Evolutionary conservation across 2,888 invertebrate genomes (phyloP), one percentile per base, ranked within the genome.

Genomic region (Autographa pulchrina): DNA sequence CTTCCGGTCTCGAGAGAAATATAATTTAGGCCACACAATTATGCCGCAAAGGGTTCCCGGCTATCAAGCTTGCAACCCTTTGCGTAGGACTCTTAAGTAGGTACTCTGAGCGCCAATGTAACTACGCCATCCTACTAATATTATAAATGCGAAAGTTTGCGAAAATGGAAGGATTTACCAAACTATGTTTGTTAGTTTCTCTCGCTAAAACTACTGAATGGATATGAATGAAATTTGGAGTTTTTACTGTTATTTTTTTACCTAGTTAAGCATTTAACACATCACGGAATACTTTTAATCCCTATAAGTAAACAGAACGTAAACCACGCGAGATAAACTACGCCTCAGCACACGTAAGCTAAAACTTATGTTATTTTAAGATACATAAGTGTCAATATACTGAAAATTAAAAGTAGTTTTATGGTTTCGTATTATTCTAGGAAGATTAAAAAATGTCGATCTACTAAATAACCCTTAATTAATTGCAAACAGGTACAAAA

Each of bases 11-110:
- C 48, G 48, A n/a, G 48, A 48, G 48, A n/a, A 16, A 48, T 48
- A n/a, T 48, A 48, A 48, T 48, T n/a, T n/a, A 48, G 48, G 48
- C n/a, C 48, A 7, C 48, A 48, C n/a, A 48, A 48, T 43, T 43
- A 48, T 48, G 7, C 48, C 48, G 48, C 48, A 48, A 48, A n/a
- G 43, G 48, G 48, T 48, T 48, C n/a, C n/a, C 48, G 48, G 48
- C 48, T n/a, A 48, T 48, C 48, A 48, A 48, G 48, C 48, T n/a
- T 48, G 48, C 48, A 48, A n/a, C 48, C 48, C 48, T n/a, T 48
- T 48, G 48, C 48, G 48, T 48, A 48, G 48, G 48, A 48, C 48
- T 48, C n/a, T 48, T 48, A 48, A 48, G 48, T 48, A 48, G 48
- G 48, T 48, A 48, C 16, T 48, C 8, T 48, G n/a, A 16, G 7